Base-by-base conservation (phyloP, 2,797 vertebrate genomes). In the Scarus forsteni region DNA sequence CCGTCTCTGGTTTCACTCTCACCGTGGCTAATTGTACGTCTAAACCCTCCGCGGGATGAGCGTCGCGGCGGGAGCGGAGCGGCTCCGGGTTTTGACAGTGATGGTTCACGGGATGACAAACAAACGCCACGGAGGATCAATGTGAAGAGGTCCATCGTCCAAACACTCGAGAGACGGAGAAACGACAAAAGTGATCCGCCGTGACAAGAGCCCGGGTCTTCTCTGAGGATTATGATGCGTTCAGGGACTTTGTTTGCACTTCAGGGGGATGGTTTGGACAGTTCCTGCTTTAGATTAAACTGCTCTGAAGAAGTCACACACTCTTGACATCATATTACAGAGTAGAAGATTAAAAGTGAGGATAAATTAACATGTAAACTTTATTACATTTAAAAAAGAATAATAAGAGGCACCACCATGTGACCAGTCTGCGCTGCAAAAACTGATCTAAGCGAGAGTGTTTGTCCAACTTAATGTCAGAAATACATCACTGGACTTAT, bases 1-100 rank as follows among this genome's bases (percentile, higher is more conserved):
- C 50, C 78, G 12, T 48, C 73, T 10, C 76, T 48, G 66, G 56
- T 45, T 79, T 55, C 40, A 68, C 78, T 60, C 16, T 46, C 59
- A 71, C 87, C 85, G 81, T 91, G 79, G 87, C 85, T 91, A 92
- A 93, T 92, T 91, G 91, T 88, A 77, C 78, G 89, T 89, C 88
- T 88, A 84, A 90, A 86, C 64, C 89, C 84, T 80, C 83, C 60
- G 57, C 19, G 87, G 88, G 87, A 90, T 56, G 86, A 87, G 85
- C 45, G 66, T 80, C 14, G 80, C 83, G 12, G 34, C 39, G 86
- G 90, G 89, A 86, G 85, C 77, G 83, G 64, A 80, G 82, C 70
- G 58, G 77, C 82, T 55, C 61, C 1, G 74, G 65, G 59, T 80
- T 83, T 74, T 91, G 92, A 93, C 91, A 91, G 91, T 89, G 88